Percentiles rank a stretch among this genome's conserved stretches.
These are phyloP conservation scores for Trachelus iudaicus DNA, from an alignment of 2,888 invertebrate genomes.

Conservation along the genomic window DNA sequence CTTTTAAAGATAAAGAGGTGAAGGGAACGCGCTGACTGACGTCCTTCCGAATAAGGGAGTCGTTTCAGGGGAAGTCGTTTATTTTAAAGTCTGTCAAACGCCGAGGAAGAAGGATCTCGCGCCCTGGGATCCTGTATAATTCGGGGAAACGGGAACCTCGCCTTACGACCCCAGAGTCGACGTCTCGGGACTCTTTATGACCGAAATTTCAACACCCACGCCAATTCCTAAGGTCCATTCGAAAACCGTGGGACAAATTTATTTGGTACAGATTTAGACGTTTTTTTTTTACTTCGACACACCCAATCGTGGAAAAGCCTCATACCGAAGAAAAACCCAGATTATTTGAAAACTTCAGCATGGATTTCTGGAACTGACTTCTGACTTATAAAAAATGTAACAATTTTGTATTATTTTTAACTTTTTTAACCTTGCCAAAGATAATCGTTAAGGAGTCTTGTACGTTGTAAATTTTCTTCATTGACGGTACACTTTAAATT, in stretches of 20 bases:
- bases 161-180: slow-evolving; percentile 11
- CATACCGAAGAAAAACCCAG: not conserved
- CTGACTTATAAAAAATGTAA: not conserved
- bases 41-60: slow-evolving; percentile 31
- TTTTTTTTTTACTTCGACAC: not conserved
- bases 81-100: slow-evolving; percentile 41
- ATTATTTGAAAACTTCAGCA: not conserved
- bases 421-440: not conserved
- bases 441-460: not conserved
- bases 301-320: not conserved
- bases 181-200: slow-evolving; percentile 4
- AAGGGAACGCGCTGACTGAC: slow-evolving; percentile 3
- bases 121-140: not conserved
- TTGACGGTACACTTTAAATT: not conserved
- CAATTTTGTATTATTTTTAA: not conserved
- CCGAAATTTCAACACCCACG: slow-evolving; percentile 26
- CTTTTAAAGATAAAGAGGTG: slow-evolving; percentile 9
- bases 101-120: slow-evolving; percentile 20
- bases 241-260: slow-evolving; percentile 41
- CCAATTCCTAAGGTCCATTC: slow-evolving; percentile 44
- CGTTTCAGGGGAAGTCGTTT: slow-evolving; percentile 36
- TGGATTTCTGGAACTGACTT: not conserved
- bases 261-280: slow-evolving; percentile 17
- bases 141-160: not conserved
- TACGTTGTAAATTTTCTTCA: not conserved